These are phyloP conservation scores for Lasioglossum zephyrum DNA, from an alignment of 2,888 invertebrate genomes.

Conservation along the genomic window DNA sequence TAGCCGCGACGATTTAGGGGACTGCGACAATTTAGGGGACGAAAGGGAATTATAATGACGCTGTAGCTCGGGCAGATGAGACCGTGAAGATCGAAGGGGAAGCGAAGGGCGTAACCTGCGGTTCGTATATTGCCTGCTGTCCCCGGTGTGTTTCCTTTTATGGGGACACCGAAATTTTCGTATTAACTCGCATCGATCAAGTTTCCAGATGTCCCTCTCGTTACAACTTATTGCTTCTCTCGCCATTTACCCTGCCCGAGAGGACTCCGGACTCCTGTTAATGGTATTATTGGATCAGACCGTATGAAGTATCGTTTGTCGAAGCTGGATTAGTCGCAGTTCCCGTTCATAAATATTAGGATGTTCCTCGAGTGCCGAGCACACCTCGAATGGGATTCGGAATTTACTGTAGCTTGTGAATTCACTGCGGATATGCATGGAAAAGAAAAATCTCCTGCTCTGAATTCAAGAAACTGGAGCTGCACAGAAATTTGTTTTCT, in stretches of 20 bases:
- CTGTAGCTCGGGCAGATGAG: slow-evolving; percentile 36
- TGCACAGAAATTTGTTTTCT: background rate
- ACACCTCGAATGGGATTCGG: background rate
- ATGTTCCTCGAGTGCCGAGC: background rate
- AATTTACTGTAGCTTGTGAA: background rate
- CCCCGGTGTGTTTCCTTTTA: background rate
- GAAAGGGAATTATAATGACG: slow-evolving; percentile 76
- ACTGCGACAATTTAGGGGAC: slow-evolving; percentile 64
- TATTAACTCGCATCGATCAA: slow-evolving; percentile 12
- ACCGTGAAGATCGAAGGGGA: slow-evolving; percentile 24
- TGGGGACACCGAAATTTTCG: background rate
- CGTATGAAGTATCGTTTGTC: background rate
- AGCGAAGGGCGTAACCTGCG: slow-evolving; percentile 13
- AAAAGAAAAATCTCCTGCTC: background rate
- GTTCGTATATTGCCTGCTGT: background rate
- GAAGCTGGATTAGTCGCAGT: background rate
- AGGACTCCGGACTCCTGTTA: background rate
- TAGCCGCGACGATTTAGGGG: slow-evolving; percentile 23
- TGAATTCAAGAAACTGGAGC: background rate
- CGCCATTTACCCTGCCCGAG: background rate
- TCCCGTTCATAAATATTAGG: slow-evolving; percentile 5
- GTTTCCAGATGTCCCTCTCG: background rate
- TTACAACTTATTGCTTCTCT: background rate
- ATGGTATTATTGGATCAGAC: slow-evolving; percentile 9
- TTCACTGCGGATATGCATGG: background rate